phyloP scores from a whole-genome alignment of 2,113 vertebrate genomes.

The Origma solitaria region DNA sequence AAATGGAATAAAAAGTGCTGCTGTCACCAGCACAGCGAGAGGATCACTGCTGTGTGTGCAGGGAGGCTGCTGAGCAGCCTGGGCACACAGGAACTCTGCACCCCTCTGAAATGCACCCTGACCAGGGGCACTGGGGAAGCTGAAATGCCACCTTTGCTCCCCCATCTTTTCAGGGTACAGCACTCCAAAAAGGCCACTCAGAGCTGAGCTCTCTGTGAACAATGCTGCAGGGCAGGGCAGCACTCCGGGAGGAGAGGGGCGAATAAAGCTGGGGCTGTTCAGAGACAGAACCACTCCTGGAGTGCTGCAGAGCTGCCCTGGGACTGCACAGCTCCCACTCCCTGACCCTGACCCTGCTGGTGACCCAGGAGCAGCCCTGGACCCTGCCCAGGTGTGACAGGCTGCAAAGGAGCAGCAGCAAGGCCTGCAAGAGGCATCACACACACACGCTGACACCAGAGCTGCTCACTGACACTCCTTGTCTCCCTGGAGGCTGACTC shows the following conservation, averaged over 20 bases:
- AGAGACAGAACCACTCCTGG: neutral
- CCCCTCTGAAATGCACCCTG: neutral
- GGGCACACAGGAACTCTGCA: neutral
- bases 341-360: neutral
- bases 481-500: neutral
- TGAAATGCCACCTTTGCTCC: neutral
- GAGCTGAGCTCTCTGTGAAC: too few species aligned
- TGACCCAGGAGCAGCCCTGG: neutral
- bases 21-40: neutral
- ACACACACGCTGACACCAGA: neutral
- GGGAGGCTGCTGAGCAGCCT: neutral
- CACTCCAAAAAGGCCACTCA: neutral
- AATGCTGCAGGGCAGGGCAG: neutral
- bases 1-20: neutral
- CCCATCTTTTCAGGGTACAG: neutral
- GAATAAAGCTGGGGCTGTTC: neutral
- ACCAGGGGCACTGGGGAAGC: neutral
- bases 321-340: neutral
- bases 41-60: neutral
- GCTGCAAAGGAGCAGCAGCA: neutral
- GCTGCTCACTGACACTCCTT: neutral
- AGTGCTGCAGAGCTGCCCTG: neutral
- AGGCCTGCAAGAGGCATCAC: neutral
- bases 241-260: neutral
- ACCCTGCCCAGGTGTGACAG: neutral